Evolutionary conservation across 2,113 vertebrate species (phyloP).

Genomic region (Nerophis ophidion): DNA sequence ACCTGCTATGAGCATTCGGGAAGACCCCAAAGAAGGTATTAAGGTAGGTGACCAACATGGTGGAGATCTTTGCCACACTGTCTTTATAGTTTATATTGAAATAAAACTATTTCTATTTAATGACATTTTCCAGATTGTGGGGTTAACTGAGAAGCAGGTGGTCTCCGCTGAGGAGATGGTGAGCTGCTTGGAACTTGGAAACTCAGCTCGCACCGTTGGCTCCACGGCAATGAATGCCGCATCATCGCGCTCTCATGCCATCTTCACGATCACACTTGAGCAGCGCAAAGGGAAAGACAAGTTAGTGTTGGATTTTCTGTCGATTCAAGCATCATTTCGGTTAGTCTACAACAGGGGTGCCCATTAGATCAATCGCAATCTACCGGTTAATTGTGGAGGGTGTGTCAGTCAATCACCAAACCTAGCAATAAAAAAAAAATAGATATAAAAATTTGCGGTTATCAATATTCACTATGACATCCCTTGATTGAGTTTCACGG

Average conservation of each 20-base stretch:
- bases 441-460: too few species aligned
- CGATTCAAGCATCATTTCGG: not conserved
- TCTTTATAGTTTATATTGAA: too few species aligned
- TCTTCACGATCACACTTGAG: constrained; percentile 90
- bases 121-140: constrained; percentile 77
- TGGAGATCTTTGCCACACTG: not conserved
- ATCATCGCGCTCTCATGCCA: constrained; percentile 93
- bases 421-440: too few species aligned
- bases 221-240: constrained; percentile 95
- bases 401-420: too few species aligned
- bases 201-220: constrained; percentile 84
- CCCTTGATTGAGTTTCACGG: too few species aligned
- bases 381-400: too few species aligned
- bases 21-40: constrained; percentile 94
- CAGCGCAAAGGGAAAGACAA: constrained; percentile 82
- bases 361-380: too few species aligned
- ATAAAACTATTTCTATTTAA: not conserved
- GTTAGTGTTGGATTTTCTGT: constrained; percentile 64
- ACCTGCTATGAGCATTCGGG: constrained; percentile 81
- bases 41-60: constrained; percentile 73
- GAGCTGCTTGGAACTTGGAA: constrained; percentile 86
- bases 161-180: constrained; percentile 78
- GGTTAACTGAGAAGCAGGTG: constrained; percentile 83
- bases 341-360: too few species aligned
- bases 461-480: too few species aligned